A percentile compares a stretch with the other conserved stretches of the same genome.
phyloP scores from a whole-genome alignment of 2,113 vertebrate species.

The Scartelaos histophorus region DNA sequence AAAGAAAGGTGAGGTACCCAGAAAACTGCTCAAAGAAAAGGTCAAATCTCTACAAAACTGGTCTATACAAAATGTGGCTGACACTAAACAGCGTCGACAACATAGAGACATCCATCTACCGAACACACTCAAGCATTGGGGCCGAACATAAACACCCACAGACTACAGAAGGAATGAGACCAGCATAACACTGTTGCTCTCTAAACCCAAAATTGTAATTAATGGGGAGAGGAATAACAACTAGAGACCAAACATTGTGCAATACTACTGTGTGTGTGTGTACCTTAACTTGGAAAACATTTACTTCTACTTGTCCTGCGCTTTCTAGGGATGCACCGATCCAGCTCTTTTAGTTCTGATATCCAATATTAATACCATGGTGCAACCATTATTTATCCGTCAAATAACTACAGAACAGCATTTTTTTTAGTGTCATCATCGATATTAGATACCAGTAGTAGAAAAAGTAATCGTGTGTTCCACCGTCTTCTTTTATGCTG shows the following conservation, averaged over 20 bases:
- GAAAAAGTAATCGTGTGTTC: background rate
- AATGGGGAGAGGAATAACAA: slow-evolving; percentile 9
- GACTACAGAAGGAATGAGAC: slow-evolving; percentile 1
- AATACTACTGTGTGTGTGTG: background rate
- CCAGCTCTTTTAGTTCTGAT: too few relatives aligned
- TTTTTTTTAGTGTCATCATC: too few relatives aligned
- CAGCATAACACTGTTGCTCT: slow-evolving; percentile 12
- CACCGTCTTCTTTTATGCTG: background rate
- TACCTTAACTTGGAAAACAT: background rate
- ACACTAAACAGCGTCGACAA: background rate
- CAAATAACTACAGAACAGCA: too few relatives aligned
- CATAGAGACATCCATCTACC: background rate
- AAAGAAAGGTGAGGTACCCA: background rate
- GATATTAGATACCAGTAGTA: background rate
- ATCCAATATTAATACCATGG: too few relatives aligned
- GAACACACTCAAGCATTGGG: background rate
- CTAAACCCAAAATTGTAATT: slow-evolving; percentile 29
- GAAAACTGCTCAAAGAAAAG: background rate
- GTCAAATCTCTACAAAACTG: background rate
- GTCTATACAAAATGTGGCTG: background rate
- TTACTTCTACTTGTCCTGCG: too few relatives aligned
- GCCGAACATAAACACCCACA: slow-evolving; percentile 18
- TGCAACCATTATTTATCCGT: too few relatives aligned
- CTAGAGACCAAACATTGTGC: background rate
- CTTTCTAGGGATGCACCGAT: too few relatives aligned